Evolutionary conservation across 2,888 invertebrate species (phyloP).

Genomic region (Orthonychiurus folsomi): DNA sequence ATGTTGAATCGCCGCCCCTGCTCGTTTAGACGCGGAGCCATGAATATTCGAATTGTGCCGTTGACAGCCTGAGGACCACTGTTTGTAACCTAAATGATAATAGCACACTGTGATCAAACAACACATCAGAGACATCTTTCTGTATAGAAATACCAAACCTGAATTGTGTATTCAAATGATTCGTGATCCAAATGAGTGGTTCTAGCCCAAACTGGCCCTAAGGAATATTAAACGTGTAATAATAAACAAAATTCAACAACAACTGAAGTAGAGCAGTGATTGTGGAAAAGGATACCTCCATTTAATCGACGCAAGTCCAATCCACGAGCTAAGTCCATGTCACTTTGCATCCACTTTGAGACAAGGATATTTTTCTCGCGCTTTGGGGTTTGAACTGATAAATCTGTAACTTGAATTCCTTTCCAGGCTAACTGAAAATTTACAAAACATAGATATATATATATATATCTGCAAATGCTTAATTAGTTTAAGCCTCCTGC

Average conservation of each 20-base stretch:
- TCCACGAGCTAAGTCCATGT: slow-evolving; percentile 66
- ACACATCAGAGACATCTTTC: not conserved
- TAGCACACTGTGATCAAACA: not conserved
- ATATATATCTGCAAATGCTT: too few species aligned
- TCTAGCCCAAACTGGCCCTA: slow-evolving; percentile 39
- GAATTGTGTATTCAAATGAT: slow-evolving; percentile 41
- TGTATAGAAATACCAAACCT: slow-evolving; percentile 21
- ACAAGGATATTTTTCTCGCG: slow-evolving; percentile 44
- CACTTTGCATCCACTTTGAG: slow-evolving; percentile 72
- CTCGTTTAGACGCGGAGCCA: slow-evolving; percentile 59
- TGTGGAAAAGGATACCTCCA: too few species aligned
- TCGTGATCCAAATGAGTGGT: slow-evolving; percentile 41
- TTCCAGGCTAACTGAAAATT: slow-evolving; percentile 34
- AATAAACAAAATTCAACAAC: too few species aligned
- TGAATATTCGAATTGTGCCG: slow-evolving; percentile 62
- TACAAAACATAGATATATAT: slow-evolving; percentile 2
- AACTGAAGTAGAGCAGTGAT: too few species aligned
- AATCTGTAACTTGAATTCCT: slow-evolving; percentile 34
- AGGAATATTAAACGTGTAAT: too few species aligned
- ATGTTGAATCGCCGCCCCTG: slow-evolving; percentile 55
- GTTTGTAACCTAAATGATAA: slow-evolving; percentile 41
- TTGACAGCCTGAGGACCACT: slow-evolving; percentile 45
- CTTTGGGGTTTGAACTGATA: slow-evolving; percentile 29
- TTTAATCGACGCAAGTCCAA: slow-evolving; percentile 55
- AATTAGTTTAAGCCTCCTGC: too few species aligned